Base-by-base conservation (phyloP, 1,140 invertebrate species). In the Aethina tumida region DNA sequence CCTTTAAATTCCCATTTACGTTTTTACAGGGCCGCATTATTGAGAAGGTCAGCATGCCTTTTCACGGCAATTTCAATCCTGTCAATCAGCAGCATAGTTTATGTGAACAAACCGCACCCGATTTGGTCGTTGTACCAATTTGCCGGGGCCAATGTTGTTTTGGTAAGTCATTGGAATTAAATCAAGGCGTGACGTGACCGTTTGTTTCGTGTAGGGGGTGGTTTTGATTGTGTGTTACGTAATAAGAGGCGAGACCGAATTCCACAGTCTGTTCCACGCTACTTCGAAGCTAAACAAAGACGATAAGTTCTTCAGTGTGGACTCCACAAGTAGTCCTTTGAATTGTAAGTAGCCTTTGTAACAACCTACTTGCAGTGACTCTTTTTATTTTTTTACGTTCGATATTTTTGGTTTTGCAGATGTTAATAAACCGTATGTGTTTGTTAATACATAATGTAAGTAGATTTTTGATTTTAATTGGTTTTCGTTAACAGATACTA, bases 51-150 rank as follows among this genome's bases (percentile, higher is more conserved):
- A 6, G 47, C 40, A 4, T 45, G 32, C 38, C 31, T 57, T 17
- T 57, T 55, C 33, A 28, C 22, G 10, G 16, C 43, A 17, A 29
- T 55, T 10, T 27, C 45, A 13, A 34, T 35, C 17, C 47, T 49
- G 24, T 35, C 49, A 15, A 29, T 45, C 2, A 55, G 50, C 35
- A 57, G 55, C 24, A 41, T 53, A 6, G 10, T 57, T 33, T 57
- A 55, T 33, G 47, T 55, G 10, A 57, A 57, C 28, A 36, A 47
- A 31, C 24, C 43, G n/a, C 39, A 55, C 9, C 34, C 35, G n/a
- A 19, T 55, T 14, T 50, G 50, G 43, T 52, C 36, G 34, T 41
- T 46, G 14, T 57, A 53, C 22, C 46, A 52, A 14, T 57, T 57
- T 40, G 40, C 47, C 33, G 31, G 17, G 9, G 35, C 39, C 28